phyloP scores from a whole-genome alignment of 1,140 invertebrate genomes.

The Halotydeus destructor region DNA sequence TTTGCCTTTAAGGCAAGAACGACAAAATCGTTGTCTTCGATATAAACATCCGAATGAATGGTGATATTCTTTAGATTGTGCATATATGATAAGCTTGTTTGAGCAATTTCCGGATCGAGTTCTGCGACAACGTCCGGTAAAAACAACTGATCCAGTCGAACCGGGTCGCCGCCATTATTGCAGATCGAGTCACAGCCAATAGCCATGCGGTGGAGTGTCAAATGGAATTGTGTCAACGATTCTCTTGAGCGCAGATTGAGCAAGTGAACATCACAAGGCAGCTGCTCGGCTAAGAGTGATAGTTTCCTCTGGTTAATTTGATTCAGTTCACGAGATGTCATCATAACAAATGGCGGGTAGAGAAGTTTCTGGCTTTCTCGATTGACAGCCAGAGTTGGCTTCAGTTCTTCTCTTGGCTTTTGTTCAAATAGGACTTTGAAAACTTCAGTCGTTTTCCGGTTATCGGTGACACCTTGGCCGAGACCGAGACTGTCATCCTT shows the following conservation, averaged over 20 bases:
- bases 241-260: slow-evolving; percentile 52
- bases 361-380: slow-evolving; percentile 37
- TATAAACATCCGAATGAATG: too few species aligned
- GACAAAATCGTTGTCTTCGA: too few species aligned
- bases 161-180: too few species aligned
- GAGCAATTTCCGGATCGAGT: too few species aligned
- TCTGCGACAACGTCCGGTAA: too few species aligned
- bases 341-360: slow-evolving; percentile 42
- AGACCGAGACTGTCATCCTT: slow-evolving; percentile 70
- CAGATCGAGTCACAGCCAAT: slow-evolving; percentile 25
- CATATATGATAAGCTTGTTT: too few species aligned
- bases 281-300: slow-evolving; percentile 35
- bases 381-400: slow-evolving; percentile 22
- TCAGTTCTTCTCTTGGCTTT: slow-evolving; percentile 52
- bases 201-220: slow-evolving; percentile 29
- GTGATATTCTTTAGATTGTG: too few species aligned
- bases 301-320: slow-evolving; percentile 47
- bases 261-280: slow-evolving; percentile 64
- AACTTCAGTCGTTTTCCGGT: slow-evolving; percentile 39
- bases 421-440: neutral
- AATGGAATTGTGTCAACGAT: slow-evolving; percentile 20
- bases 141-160: too few species aligned
- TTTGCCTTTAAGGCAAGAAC: too few species aligned
- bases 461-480: slow-evolving; percentile 74
- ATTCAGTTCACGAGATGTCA: too few species aligned